Conservation (phyloP, 2,888 invertebrate species). For the Scaptomyza tumidula region DNA sequence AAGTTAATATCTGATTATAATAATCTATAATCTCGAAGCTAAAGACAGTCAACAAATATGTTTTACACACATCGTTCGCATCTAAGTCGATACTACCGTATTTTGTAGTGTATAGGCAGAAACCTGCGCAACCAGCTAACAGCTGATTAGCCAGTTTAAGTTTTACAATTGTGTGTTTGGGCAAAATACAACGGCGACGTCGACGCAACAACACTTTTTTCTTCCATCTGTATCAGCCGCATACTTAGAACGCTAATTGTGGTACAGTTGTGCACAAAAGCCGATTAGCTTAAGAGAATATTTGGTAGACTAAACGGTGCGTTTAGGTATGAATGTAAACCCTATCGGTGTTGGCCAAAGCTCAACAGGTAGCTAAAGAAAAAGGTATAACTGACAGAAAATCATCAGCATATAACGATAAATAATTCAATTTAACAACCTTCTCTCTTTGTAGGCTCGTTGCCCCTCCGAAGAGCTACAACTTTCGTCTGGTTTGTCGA, state of each 20-base stretch:
- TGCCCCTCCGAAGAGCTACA: conserved; percentile 39
- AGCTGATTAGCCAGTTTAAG: conserved; percentile 75
- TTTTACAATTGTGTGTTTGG: conserved; percentile 49
- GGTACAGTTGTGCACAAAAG: conserved; percentile 67
- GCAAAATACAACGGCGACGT: conserved; percentile 20
- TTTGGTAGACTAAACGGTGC: background rate
- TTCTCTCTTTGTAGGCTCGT: conserved; percentile 29
- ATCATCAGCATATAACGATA: background rate
- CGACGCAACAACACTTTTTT: conserved; percentile 29
- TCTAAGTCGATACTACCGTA: too few species aligned
- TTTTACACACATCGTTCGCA: too few species aligned
- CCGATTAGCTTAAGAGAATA: conserved; percentile 20
- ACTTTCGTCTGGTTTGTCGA: conserved; percentile 70
- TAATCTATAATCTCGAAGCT: too few species aligned
- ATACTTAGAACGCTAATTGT: conserved; percentile 68
- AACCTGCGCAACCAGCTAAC: conserved; percentile 74
- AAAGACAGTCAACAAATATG: too few species aligned
- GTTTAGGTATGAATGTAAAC: conserved; percentile 1
- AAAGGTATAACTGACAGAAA: background rate
- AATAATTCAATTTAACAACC: background rate
- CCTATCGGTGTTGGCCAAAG: too few species aligned
- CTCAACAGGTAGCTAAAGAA: conserved; percentile 16
- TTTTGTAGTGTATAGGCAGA: conserved; percentile 24
- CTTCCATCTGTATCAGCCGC: conserved; percentile 43
- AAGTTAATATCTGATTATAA: too few species aligned